Conservation (phyloP, 2,113 vertebrate species). For the Stomatorhinus ivindoensis region DNA sequence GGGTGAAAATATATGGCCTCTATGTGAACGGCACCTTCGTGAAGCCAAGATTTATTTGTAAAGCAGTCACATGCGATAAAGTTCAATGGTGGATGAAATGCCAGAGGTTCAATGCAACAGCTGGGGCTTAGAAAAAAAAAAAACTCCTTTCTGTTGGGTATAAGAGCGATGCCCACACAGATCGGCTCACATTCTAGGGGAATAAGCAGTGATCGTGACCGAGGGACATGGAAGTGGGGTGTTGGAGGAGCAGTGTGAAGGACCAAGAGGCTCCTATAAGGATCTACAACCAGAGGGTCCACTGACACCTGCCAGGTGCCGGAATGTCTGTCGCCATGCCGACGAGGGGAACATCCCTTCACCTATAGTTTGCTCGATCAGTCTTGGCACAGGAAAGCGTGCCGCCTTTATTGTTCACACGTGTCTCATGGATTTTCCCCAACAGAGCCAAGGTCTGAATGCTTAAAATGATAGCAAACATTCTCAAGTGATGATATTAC, state of each 20-base stretch:
- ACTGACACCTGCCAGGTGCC: background rate
- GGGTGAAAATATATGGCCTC: background rate
- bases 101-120: slow-evolving; percentile 24
- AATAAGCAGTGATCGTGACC: slow-evolving; percentile 24
- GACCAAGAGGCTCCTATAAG: background rate
- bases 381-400: background rate
- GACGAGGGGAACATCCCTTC: background rate
- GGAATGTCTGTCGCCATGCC: background rate
- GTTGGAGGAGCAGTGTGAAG: background rate
- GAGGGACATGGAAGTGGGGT: background rate
- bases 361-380: background rate
- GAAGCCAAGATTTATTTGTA: slow-evolving; percentile 2
- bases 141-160: slow-evolving; percentile 26
- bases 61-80: background rate
- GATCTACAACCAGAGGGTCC: background rate
- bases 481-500: background rate
- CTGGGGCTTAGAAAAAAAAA: slow-evolving; percentile 12
- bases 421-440: background rate
- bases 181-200: slow-evolving; percentile 41
- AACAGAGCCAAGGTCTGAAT: background rate
- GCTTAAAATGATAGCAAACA: slow-evolving; percentile 9
- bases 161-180: slow-evolving; percentile 43
- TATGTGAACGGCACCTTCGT: background rate
- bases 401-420: no score
- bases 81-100: slow-evolving; percentile 35